Conservation (phyloP, 2,113 vertebrate genomes). For the Hystrix cristata region DNA sequence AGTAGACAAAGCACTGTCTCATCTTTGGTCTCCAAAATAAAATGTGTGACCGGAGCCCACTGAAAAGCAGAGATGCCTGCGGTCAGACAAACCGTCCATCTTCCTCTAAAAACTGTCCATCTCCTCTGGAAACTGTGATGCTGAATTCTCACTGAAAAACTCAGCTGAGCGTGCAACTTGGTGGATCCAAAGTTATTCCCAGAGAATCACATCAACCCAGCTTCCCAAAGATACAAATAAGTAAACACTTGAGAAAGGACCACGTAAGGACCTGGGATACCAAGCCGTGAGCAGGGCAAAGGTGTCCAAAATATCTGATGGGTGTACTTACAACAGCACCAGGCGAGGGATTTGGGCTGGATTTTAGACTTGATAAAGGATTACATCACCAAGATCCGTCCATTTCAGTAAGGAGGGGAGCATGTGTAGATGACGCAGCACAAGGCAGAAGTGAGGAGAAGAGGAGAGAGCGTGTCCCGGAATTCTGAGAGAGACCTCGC, state of each 20-base stretch:
- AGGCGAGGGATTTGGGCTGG: not conserved
- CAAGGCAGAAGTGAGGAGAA: not conserved
- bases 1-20: not conserved
- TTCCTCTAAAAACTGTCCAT: not conserved
- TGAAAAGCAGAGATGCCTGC: not conserved
- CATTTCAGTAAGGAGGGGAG: not conserved
- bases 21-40: not conserved
- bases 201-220: not conserved
- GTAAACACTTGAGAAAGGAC: not conserved
- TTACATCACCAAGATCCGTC: not conserved
- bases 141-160: not conserved
- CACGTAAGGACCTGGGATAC: not conserved
- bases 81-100: not conserved
- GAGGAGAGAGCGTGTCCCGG: not conserved
- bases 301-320: not conserved
- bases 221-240: constrained; percentile 35
- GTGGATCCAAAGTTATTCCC: not conserved
- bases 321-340: not conserved
- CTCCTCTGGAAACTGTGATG: not conserved
- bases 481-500: not conserved
- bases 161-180: not conserved
- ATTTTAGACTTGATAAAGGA: not conserved
- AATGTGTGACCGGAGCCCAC: not conserved
- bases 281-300: not conserved
- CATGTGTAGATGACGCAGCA: not conserved